A percentile compares a stretch with the other conserved stretches of the same genome.
Conservation (phyloP, 2,113 vertebrate genomes). For the Candoia aspera region DNA sequence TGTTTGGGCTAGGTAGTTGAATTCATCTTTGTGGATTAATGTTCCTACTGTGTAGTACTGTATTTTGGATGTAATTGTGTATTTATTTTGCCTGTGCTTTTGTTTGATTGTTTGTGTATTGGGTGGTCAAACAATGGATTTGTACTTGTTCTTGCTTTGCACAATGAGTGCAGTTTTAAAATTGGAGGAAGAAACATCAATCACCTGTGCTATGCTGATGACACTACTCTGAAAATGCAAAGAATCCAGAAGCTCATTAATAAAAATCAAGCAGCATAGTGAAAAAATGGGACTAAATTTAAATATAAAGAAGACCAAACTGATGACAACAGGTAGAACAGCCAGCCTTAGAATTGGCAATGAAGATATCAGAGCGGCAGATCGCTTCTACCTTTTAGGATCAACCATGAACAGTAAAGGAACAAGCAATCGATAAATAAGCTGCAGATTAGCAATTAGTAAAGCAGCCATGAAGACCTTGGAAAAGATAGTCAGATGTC, state of each 20-base stretch:
- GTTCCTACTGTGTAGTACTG: neutral
- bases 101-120: neutral
- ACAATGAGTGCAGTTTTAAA: neutral
- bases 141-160: neutral
- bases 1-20: neutral
- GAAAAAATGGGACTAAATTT: neutral
- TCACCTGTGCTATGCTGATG: neutral
- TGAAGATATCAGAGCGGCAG: too few relatives aligned
- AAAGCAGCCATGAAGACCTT: too few relatives aligned
- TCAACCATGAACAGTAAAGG: too few relatives aligned
- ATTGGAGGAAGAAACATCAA: neutral
- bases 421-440: too few relatives aligned
- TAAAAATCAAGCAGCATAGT: neutral
- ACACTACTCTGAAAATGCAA: neutral
- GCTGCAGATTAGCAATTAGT: too few relatives aligned
- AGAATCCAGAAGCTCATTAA: neutral
- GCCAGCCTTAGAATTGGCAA: too few relatives aligned
- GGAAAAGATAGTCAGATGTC: too few relatives aligned
- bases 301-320: neutral
- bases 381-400: too few relatives aligned
- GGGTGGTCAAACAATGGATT: neutral
- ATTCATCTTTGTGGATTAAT: neutral
- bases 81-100: neutral
- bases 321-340: too few relatives aligned
- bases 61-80: neutral